Percentiles rank a stretch among this genome's conserved stretches.
Conservation (phyloP, 2,888 invertebrate species). For the Drosophila suboccidentalis region DNA sequence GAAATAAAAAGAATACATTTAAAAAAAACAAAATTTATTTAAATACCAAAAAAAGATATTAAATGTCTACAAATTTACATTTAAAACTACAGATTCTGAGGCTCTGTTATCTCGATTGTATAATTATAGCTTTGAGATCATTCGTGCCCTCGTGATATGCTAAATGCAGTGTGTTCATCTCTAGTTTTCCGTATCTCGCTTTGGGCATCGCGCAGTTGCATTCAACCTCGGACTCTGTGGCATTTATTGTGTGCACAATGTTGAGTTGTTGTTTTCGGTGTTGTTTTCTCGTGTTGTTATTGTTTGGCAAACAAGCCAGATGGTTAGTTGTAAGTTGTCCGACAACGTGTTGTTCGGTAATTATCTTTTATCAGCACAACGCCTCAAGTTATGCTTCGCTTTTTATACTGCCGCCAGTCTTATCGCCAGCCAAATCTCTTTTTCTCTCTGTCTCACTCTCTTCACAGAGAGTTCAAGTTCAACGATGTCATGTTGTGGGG, state of each 20-base stretch:
- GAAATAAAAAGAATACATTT: too few species aligned
- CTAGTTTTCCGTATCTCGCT: slow-evolving; percentile 39
- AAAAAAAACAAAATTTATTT: too few species aligned
- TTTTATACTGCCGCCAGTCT: slow-evolving; percentile 36
- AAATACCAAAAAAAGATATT: too few species aligned
- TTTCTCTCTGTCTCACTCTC: not conserved
- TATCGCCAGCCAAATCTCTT: slow-evolving; percentile 16
- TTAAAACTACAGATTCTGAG: too few species aligned
- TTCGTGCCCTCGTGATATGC: not conserved
- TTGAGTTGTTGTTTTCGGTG: slow-evolving; percentile 38
- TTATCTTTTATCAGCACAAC: slow-evolving; percentile 47
- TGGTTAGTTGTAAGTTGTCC: slow-evolving; percentile 26
- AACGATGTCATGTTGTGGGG: slow-evolving; percentile 48
- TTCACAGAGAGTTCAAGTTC: slow-evolving; percentile 64
- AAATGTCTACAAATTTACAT: too few species aligned
- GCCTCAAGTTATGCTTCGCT: slow-evolving; percentile 71
- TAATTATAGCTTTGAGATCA: not conserved
- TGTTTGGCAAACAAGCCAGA: slow-evolving; percentile 47
- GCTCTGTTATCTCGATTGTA: too few species aligned
- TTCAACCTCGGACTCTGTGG: slow-evolving; percentile 13
- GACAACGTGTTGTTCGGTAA: slow-evolving; percentile 42
- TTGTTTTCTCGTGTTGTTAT: slow-evolving; percentile 42
- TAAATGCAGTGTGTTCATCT: slow-evolving; percentile 13
- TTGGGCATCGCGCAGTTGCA: slow-evolving; percentile 41
- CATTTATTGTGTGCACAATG: slow-evolving; percentile 49